A percentile compares a stretch with the other conserved stretches of the same genome.
Conservation (phyloP, 2,113 vertebrate species). For the Taurulus bubalis region DNA sequence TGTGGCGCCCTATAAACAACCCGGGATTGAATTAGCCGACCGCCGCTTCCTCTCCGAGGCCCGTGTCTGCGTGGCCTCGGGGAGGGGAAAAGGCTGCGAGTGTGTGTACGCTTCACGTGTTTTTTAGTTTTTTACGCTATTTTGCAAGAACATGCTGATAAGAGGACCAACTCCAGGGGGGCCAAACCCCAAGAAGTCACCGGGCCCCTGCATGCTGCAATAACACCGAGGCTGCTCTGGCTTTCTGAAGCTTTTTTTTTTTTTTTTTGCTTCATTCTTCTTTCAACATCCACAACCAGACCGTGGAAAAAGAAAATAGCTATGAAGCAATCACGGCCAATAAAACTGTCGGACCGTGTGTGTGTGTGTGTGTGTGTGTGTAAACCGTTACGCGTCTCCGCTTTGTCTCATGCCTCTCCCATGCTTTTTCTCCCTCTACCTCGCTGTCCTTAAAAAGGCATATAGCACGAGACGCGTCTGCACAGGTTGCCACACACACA, state of each 20-base stretch:
- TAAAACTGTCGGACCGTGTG: conserved; percentile 51
- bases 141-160: conserved; percentile 32
- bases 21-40: conserved; percentile 55
- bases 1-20: conserved; percentile 59
- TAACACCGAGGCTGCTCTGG: conserved; percentile 16
- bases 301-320: conserved; percentile 43
- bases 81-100: no score
- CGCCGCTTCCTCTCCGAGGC: conserved; percentile 49
- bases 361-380: no score
- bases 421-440: neutral
- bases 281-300: conserved; percentile 38
- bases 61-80: neutral
- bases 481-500: conserved; percentile 17
- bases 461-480: conserved; percentile 2
- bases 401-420: conserved; percentile 13
- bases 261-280: conserved; percentile 17
- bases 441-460: conserved; percentile 73
- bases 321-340: conserved; percentile 42
- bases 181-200: conserved; percentile 4
- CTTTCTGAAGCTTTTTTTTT: conserved; percentile 12
- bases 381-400: conserved; percentile 46
- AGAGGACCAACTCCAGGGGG: neutral
- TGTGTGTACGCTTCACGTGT: neutral
- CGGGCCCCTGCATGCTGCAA: neutral
- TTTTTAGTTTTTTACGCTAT: no score